Conservation (phyloP, 2,797 vertebrate genomes). For the Xiphophorus birchmanni region DNA sequence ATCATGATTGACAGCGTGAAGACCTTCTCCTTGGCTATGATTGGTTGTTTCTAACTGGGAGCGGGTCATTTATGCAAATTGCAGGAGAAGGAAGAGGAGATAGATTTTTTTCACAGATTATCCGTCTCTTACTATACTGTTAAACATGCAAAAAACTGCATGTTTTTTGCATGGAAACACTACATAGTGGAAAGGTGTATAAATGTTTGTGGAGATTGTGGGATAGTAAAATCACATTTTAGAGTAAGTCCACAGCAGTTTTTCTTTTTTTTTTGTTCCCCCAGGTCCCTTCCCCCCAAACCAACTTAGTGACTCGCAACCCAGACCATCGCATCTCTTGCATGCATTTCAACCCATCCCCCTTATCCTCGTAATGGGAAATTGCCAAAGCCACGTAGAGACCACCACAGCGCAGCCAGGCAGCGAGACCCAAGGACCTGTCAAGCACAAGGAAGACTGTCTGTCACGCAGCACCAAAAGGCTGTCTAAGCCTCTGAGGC, state of each 20-base stretch:
- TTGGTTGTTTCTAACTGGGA: too few species aligned
- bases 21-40: too few species aligned
- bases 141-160: not conserved
- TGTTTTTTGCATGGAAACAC: too few species aligned
- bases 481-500: slow-evolving; percentile 77
- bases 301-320: slow-evolving; percentile 33
- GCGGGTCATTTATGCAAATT: too few species aligned
- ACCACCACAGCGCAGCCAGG: slow-evolving; percentile 73
- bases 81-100: too few species aligned
- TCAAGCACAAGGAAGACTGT: slow-evolving; percentile 76
- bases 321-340: slow-evolving; percentile 54
- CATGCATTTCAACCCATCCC: slow-evolving; percentile 50
- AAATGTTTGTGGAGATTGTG: slow-evolving; percentile 3
- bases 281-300: slow-evolving; percentile 23
- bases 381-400: slow-evolving; percentile 57
- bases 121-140: too few species aligned
- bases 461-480: slow-evolving; percentile 74
- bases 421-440: slow-evolving; percentile 70
- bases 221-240: slow-evolving; percentile 19
- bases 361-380: slow-evolving; percentile 54
- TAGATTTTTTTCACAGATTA: too few species aligned
- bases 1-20: too few species aligned
- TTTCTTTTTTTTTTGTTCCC: slow-evolving; percentile 8
- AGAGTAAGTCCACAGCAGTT: slow-evolving; percentile 14
- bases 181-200: not conserved